phyloP scores from a whole-genome alignment of 2,797 vertebrate genomes.

The Denticeps clupeoides region DNA sequence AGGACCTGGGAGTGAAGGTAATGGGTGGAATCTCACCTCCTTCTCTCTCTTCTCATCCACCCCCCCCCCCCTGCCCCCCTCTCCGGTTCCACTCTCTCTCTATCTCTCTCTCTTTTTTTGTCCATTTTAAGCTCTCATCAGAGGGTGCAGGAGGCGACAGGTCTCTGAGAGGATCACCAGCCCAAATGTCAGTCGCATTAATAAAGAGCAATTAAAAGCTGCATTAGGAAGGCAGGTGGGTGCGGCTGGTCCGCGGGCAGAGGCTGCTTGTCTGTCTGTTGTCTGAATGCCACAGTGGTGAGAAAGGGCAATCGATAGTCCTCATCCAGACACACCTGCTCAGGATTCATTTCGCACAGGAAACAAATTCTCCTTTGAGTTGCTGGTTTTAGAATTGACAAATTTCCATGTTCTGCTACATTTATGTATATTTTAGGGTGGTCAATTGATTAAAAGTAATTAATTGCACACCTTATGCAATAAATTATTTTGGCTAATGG shows the following conservation, averaged over 20 bases:
- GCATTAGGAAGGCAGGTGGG: slow-evolving; percentile 50
- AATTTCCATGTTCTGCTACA: slow-evolving; percentile 28
- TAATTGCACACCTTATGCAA: no score
- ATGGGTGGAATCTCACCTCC: slow-evolving; percentile 36
- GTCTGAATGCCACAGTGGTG: slow-evolving; percentile 73
- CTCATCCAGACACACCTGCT: slow-evolving; percentile 67
- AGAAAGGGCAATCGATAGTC: slow-evolving; percentile 85
- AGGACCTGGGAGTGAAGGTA: slow-evolving; percentile 91
- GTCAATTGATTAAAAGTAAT: no score
- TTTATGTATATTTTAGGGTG: no score
- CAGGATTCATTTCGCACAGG: slow-evolving; percentile 78
- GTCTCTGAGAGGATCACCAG: slow-evolving; percentile 51
- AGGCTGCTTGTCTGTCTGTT: slow-evolving; percentile 74
- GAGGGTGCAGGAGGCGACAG: slow-evolving; percentile 23
- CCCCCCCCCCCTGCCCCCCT: neutral
- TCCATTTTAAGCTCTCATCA: slow-evolving; percentile 12
- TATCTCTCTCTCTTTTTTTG: neutral
- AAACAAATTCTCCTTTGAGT: slow-evolving; percentile 61
- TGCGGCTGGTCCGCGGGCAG: slow-evolving; percentile 54
- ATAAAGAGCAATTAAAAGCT: slow-evolving; percentile 75
- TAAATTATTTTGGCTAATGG: no score
- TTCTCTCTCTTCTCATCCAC: slow-evolving; percentile 1
- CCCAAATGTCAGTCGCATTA: slow-evolving; percentile 67
- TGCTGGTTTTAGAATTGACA: slow-evolving; percentile 38
- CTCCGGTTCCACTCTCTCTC: neutral